Conservation (phyloP, 2,888 invertebrate genomes). For the Drosophila yooni region DNA sequence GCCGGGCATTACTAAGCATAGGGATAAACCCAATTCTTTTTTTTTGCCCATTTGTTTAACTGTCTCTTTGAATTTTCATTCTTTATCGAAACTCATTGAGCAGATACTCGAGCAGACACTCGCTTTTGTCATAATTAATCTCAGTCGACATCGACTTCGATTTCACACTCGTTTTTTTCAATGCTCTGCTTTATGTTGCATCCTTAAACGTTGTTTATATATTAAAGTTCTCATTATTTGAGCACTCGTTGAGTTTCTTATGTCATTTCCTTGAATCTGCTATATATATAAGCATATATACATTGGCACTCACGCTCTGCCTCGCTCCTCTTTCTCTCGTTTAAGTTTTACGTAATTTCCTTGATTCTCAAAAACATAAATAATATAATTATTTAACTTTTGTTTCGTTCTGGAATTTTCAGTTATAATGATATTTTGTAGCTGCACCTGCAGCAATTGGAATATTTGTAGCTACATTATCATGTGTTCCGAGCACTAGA, state of each 20-base stretch:
- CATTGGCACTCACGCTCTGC: too few species aligned
- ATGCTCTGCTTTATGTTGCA: neutral
- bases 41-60: constrained; percentile 24
- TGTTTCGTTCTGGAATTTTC: neutral
- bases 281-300: neutral
- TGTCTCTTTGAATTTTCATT: constrained; percentile 17
- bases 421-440: neutral
- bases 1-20: constrained; percentile 12
- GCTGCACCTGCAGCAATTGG: neutral
- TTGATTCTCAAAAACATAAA: neutral
- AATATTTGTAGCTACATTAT: neutral
- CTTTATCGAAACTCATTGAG: constrained; percentile 23
- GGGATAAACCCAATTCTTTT: constrained; percentile 30
- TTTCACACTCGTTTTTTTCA: neutral
- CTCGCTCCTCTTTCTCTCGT: neutral
- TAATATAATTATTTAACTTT: neutral
- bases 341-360: neutral
- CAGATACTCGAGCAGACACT: neutral
- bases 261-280: neutral
- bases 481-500: neutral
- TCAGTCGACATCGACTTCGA: neutral
- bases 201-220: neutral
- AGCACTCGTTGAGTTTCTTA: neutral
- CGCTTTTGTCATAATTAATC: constrained; percentile 13
- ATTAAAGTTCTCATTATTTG: neutral